phyloP scores from a whole-genome alignment of 2,888 invertebrate genomes.

The Campoplex nolae region DNA sequence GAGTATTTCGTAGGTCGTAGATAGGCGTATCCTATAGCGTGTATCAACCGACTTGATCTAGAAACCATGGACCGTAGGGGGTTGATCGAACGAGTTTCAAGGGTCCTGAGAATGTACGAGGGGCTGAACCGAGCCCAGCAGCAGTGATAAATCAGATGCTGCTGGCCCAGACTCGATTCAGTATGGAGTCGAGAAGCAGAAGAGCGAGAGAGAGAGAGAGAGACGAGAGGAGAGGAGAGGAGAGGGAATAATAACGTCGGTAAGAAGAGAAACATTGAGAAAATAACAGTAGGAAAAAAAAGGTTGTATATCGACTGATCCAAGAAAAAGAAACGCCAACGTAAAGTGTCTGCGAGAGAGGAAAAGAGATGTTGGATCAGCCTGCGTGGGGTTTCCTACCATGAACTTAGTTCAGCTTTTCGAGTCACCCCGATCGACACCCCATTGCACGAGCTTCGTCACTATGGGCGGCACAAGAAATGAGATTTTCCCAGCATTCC shows the following conservation, averaged over 20 bases:
- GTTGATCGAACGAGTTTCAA: conserved; percentile 72
- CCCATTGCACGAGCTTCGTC: conserved; percentile 77
- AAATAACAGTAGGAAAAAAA: conserved; percentile 24
- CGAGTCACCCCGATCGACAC: conserved; percentile 79
- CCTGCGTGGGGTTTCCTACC: conserved; percentile 38
- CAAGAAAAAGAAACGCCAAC: conserved; percentile 27
- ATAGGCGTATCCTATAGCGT: conserved; percentile 64
- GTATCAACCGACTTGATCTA: conserved; percentile 74
- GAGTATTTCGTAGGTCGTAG: conserved; percentile 40
- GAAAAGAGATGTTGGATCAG: conserved; percentile 37
- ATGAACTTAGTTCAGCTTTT: conserved; percentile 72
- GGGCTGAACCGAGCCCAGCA: conserved; percentile 60
- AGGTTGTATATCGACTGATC: conserved; percentile 31
- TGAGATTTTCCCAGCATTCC: conserved; percentile 51
- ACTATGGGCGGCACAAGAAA: conserved; percentile 58
- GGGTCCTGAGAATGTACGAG: conserved; percentile 71
- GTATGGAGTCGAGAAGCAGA: conserved; percentile 55
- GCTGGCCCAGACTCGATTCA: conserved; percentile 51
- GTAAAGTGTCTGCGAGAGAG: conserved; percentile 31
- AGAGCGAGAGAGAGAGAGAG: conserved; percentile 43
- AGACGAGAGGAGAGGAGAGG: conserved; percentile 52
- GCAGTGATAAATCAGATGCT: conserved; percentile 73
- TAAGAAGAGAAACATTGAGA: conserved; percentile 44
- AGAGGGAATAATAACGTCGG: conserved; percentile 29
- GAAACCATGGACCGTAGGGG: conserved; percentile 75